phyloP scores from a whole-genome alignment of 2,888 invertebrate genomes.

The Zonitis immaculata region DNA sequence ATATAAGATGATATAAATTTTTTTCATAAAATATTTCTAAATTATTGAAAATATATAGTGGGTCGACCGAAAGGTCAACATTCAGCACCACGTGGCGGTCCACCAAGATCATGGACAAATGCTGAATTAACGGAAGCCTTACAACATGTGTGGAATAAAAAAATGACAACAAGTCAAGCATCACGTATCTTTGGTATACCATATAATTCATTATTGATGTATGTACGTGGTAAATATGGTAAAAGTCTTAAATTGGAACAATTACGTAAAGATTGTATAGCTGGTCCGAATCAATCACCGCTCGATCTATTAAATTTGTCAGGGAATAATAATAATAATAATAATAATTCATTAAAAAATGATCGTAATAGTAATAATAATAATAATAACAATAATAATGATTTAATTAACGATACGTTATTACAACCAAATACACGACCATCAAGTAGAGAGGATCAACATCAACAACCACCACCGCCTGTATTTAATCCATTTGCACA shows the following conservation, averaged over 20 bases:
- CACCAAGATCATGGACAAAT: slow-evolving; percentile 89
- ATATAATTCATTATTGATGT: slow-evolving; percentile 90
- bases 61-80: slow-evolving; percentile 87
- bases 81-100: slow-evolving; percentile 85
- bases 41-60: slow-evolving; percentile 51
- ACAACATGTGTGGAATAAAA: slow-evolving; percentile 93
- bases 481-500: slow-evolving; percentile 75
- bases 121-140: slow-evolving; percentile 85
- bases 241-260: slow-evolving; percentile 86
- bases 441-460: slow-evolving; percentile 57
- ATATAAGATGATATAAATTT: too few species aligned
- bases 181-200: slow-evolving; percentile 88
- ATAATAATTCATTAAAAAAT: slow-evolving; percentile 53
- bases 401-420: slow-evolving; percentile 26
- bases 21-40: not conserved
- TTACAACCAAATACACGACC: slow-evolving; percentile 52
- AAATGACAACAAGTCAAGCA: slow-evolving; percentile 90
- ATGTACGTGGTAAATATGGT: slow-evolving; percentile 89
- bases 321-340: slow-evolving; percentile 49
- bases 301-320: slow-evolving; percentile 53
- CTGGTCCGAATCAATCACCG: slow-evolving; percentile 59
- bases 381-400: not conserved
- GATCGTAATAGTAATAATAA: slow-evolving; percentile 38
- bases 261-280: slow-evolving; percentile 82
- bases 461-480: slow-evolving; percentile 52